Percentiles rank a stretch among this genome's conserved stretches.
Conservation (phyloP, 2,888 invertebrate genomes). For the Eustalomyia histrio region DNA sequence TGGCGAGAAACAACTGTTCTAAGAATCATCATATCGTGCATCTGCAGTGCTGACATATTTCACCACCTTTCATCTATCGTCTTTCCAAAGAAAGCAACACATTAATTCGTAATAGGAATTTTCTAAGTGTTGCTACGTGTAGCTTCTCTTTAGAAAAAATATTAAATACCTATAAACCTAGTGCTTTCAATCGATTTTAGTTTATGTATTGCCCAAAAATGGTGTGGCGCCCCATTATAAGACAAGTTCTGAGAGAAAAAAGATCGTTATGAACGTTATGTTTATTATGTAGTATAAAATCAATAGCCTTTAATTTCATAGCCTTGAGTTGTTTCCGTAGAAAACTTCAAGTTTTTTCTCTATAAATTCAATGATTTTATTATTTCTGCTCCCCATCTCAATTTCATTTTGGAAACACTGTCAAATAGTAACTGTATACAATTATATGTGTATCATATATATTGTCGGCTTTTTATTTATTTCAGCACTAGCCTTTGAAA, state of each 20-base stretch:
- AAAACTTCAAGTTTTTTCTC: background rate
- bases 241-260: background rate
- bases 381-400: background rate
- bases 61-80: too few species aligned
- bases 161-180: background rate
- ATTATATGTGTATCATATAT: constrained; percentile 4
- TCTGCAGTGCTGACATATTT: too few species aligned
- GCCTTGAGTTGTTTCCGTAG: background rate
- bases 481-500: constrained; percentile 5
- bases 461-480: constrained; percentile 35
- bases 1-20: too few species aligned
- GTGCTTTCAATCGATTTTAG: background rate
- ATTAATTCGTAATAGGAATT: too few species aligned
- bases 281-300: background rate
- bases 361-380: constrained; percentile 7
- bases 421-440: background rate
- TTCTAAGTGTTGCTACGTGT: too few species aligned
- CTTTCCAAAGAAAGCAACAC: too few species aligned
- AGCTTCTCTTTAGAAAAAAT: too few species aligned
- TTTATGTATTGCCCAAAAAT: background rate
- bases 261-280: background rate
- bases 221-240: background rate
- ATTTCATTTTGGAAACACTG: constrained; percentile 4
- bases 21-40: too few species aligned
- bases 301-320: background rate